Base-by-base conservation (phyloP, 2,888 invertebrate genomes). In the Omphaloscelis lunosa region DNA sequence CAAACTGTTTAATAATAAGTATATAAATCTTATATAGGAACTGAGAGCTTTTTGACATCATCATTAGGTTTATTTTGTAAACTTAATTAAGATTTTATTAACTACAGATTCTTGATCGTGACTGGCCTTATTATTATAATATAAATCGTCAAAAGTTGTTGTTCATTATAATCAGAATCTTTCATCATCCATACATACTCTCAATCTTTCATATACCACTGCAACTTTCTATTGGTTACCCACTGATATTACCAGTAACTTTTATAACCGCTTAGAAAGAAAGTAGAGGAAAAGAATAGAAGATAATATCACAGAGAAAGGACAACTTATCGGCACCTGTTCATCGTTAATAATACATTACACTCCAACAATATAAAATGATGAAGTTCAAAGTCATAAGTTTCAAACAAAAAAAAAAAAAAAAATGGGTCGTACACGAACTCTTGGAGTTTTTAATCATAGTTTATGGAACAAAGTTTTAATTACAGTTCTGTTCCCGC, bases 391-490 rank as follows among this genome's bases (percentile, higher is more conserved):
- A 86, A 87, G 85, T 87, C 86, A 86, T 87, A 89, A 90, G 84
- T 90, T 83, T 79, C 29, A 78, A 72, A 77, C 72, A 85, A 84
- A 34, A 89, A 73, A 88, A 86, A 73, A 88, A 86, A 88, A 83
- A 85, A 88, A 84, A 85, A 86, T 83, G 77, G 86, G 76, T 86
- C 85, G 88, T 86, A 88, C 85, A 87, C 79, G 77, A 72, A 82
- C 80, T 79, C 82, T 80, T 77, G 74, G 88, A 91, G 89, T 92
- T 93, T 92, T 93, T 91, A 92, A 93, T 92, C 91, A 90, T 93
- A 94, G 93, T 93, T 93, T 92, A 92, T 92, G 88, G 89, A 90
- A 88, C 89, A 90, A 93, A 93, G 91, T 94, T 94, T 93, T 93
- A 93, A 93, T 93, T 93, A 93, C 92, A 87, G 86, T 88, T 85